A percentile compares a stretch with the other conserved stretches of the same genome.
Evolutionary conservation across 2,888 invertebrate species (phyloP).

Genomic region (Amphimallon solstitiale): DNA sequence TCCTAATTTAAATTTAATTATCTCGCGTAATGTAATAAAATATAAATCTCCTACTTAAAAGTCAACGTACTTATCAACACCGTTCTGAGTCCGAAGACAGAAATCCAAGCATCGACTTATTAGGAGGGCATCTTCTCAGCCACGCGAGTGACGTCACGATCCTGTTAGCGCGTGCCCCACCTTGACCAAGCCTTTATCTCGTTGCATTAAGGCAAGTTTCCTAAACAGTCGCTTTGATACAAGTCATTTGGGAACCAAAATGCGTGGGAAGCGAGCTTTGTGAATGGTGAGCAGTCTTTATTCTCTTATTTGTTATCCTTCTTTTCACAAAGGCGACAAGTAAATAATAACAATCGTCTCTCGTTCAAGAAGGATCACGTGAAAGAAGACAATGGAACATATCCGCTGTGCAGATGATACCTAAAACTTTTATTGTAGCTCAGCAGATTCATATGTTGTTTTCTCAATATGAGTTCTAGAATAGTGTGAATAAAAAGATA

Average conservation of each 20-base stretch:
- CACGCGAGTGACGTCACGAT: constrained; percentile 54
- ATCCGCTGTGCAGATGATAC: constrained; percentile 28
- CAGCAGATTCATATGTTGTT: neutral
- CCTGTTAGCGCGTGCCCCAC: constrained; percentile 61
- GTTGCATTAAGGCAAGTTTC: constrained; percentile 58
- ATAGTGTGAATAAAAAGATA: neutral
- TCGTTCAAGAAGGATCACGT: constrained; percentile 34
- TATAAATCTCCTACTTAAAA: constrained; percentile 35
- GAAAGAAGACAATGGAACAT: constrained; percentile 30
- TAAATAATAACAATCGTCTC: constrained; percentile 38
- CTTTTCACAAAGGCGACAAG: constrained; percentile 38
- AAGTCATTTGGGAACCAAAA: constrained; percentile 54
- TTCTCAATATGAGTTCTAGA: neutral
- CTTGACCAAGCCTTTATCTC: constrained; percentile 61
- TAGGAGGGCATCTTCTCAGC: constrained; percentile 51
- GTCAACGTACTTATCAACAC: constrained; percentile 47
- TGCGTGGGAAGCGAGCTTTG: constrained; percentile 55
- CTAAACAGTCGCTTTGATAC: constrained; percentile 58
- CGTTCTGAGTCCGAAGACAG: constrained; percentile 44
- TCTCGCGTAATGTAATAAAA: constrained; percentile 30
- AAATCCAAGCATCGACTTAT: constrained; percentile 49
- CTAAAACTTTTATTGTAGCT: constrained; percentile 14
- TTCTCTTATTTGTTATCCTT: constrained; percentile 45
- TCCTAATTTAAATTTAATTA: constrained; percentile 29
- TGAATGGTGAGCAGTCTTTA: constrained; percentile 52